Percentiles rank a stretch among this genome's conserved stretches.
Evolutionary conservation across 2,113 vertebrate species (phyloP).

Genomic region (Dipodomys merriami): DNA sequence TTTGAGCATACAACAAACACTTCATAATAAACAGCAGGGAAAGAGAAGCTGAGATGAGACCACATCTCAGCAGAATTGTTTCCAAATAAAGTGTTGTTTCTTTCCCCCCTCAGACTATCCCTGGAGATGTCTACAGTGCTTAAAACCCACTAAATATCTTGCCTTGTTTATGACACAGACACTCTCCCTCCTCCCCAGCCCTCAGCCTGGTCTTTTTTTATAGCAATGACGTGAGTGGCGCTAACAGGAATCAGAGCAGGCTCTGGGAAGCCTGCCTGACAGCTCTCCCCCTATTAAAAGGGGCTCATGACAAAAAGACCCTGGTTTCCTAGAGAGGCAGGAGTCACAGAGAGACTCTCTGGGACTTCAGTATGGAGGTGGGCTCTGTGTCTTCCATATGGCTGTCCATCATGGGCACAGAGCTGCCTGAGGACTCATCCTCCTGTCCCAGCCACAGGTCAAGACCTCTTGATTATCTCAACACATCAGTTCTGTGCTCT

Average conservation of each 20-base stretch:
- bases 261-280: neutral
- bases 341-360: neutral
- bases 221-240: neutral
- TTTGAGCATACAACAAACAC: slow-evolving; percentile 1
- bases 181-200: neutral
- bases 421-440: neutral
- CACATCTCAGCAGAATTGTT: slow-evolving; percentile 56
- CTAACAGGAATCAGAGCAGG: neutral
- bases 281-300: neutral
- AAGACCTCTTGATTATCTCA: neutral
- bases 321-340: neutral
- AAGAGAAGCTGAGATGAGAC: slow-evolving; percentile 13
- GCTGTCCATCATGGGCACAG: neutral
- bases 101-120: slow-evolving; percentile 25
- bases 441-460: neutral
- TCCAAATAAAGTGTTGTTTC: slow-evolving; percentile 71
- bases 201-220: slow-evolving; percentile 22
- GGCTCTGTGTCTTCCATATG: neutral
- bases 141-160: slow-evolving; percentile 46
- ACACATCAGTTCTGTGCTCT: neutral
- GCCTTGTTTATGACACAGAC: slow-evolving; percentile 37
- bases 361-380: neutral
- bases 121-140: slow-evolving; percentile 47
- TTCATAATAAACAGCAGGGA: slow-evolving; percentile 20
- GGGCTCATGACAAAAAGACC: neutral